A percentile compares a stretch with the other conserved stretches of the same genome.
phyloP scores from a whole-genome alignment of 1,140 invertebrate genomes.

The Rhagoletis pomonella region DNA sequence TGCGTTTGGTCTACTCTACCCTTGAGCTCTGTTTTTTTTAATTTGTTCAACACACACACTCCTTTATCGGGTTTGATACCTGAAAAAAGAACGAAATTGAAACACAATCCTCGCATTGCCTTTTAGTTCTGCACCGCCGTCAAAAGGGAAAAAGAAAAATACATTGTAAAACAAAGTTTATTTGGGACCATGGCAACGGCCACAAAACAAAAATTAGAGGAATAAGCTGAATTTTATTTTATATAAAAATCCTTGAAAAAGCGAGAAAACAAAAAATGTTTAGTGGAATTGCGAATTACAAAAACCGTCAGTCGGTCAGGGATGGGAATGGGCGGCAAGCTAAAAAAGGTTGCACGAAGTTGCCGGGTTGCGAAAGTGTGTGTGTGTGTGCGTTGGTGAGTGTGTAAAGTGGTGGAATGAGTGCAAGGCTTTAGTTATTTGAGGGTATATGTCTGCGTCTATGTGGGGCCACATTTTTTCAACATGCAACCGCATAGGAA shows the following conservation, averaged over 20 bases:
- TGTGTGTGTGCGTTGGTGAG: not conserved
- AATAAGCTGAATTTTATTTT: slow-evolving; percentile 52
- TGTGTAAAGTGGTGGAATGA: not conserved
- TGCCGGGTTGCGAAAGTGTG: slow-evolving; percentile 9
- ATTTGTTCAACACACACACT: not conserved
- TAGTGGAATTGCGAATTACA: slow-evolving; percentile 47
- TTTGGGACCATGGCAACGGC: slow-evolving; percentile 48
- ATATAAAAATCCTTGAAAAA: slow-evolving; percentile 52
- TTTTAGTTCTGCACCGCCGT: not conserved
- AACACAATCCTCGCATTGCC: slow-evolving; percentile 2
- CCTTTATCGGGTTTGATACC: slow-evolving; percentile 38
- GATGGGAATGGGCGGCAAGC: not conserved
- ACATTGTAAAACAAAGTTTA: slow-evolving; percentile 51
- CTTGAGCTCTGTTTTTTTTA: not conserved
- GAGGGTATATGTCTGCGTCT: not conserved
- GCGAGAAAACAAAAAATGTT: slow-evolving; percentile 6
- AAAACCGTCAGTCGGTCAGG: not conserved
- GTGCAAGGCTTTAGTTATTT: not conserved
- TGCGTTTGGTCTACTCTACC: slow-evolving; percentile 13
- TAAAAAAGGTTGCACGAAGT: slow-evolving; percentile 36
- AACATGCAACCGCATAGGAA: not conserved
- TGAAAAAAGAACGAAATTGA: slow-evolving; percentile 27
- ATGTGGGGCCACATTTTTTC: slow-evolving; percentile 32
- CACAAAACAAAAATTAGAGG: slow-evolving; percentile 52
- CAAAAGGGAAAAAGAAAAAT: not conserved